Evolutionary conservation across 1,140 invertebrate species (phyloP).

Genomic region (Papilio xuthus): DNA sequence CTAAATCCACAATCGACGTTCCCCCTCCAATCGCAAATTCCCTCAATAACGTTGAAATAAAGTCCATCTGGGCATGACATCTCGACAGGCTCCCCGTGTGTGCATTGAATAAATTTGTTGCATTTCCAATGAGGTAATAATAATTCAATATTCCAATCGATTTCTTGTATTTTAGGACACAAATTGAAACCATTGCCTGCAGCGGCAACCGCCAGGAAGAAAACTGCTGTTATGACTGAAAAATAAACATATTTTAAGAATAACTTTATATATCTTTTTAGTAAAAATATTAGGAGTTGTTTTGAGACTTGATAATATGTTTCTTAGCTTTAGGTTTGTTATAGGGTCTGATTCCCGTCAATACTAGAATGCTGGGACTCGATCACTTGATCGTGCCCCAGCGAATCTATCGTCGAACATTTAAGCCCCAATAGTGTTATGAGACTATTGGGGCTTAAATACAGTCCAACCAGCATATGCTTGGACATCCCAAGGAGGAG

Average conservation of each 20-base stretch:
- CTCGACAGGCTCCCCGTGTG: slow-evolving; percentile 50
- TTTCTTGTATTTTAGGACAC: slow-evolving; percentile 33
- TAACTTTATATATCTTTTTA: not conserved
- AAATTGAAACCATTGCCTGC: not conserved
- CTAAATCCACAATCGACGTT: slow-evolving; percentile 42
- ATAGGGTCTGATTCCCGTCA: too few species aligned
- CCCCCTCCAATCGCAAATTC: slow-evolving; percentile 41
- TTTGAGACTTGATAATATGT: too few species aligned
- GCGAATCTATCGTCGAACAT: too few species aligned
- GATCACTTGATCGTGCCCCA: too few species aligned
- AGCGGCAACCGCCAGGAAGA: not conserved
- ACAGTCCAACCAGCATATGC: too few species aligned
- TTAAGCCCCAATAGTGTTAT: too few species aligned
- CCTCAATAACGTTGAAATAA: slow-evolving; percentile 47
- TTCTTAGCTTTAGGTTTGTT: too few species aligned
- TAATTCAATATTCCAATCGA: slow-evolving; percentile 13
- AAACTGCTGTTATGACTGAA: slow-evolving; percentile 5
- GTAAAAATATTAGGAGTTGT: too few species aligned
- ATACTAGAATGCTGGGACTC: too few species aligned
- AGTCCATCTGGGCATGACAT: slow-evolving; percentile 48
- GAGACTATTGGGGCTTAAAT: too few species aligned
- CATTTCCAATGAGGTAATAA: slow-evolving; percentile 28
- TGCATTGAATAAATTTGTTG: slow-evolving; percentile 54
- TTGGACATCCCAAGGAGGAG: too few species aligned
- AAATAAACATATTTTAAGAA: not conserved